Evolutionary conservation across 2,888 invertebrate genomes (phyloP).

Genomic region (Zygogramma bicolorata): DNA sequence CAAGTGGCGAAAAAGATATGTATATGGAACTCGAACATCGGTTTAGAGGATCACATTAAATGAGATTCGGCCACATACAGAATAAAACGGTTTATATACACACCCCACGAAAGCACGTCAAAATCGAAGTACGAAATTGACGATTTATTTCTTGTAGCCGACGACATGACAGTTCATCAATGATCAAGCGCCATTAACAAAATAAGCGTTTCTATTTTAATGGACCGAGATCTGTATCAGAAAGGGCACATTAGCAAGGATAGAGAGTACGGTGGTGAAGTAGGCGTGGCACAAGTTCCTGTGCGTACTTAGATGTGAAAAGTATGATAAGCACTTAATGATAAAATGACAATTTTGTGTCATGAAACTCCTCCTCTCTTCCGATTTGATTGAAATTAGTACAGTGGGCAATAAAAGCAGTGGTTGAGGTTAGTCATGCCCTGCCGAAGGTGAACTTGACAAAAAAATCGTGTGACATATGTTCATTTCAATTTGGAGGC

Average conservation of each 20-base stretch:
- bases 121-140: background rate
- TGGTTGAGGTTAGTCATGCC: slow-evolving; percentile 40
- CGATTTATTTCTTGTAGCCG: slow-evolving; percentile 16
- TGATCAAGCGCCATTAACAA: slow-evolving; percentile 50
- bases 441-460: slow-evolving; percentile 18
- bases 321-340: slow-evolving; percentile 56
- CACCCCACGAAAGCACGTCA: background rate
- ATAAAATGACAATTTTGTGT: slow-evolving; percentile 61
- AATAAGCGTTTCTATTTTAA: slow-evolving; percentile 53
- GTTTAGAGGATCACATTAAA: too few relatives aligned
- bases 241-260: slow-evolving; percentile 53
- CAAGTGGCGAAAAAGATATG: too few relatives aligned
- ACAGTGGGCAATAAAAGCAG: slow-evolving; percentile 45
- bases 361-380: slow-evolving; percentile 57
- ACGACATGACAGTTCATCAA: slow-evolving; percentile 42
- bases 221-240: slow-evolving; percentile 54
- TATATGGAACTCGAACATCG: too few relatives aligned
- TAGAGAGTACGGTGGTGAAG: slow-evolving; percentile 48
- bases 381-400: slow-evolving; percentile 32
- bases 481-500: background rate
- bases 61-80: background rate
- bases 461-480: background rate
- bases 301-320: slow-evolving; percentile 53
- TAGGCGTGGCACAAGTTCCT: slow-evolving; percentile 47
- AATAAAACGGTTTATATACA: background rate